These are phyloP conservation scores for Syngnathoides biaculeatus DNA, from an alignment of 2,113 vertebrate species.

Conservation along the genomic window DNA sequence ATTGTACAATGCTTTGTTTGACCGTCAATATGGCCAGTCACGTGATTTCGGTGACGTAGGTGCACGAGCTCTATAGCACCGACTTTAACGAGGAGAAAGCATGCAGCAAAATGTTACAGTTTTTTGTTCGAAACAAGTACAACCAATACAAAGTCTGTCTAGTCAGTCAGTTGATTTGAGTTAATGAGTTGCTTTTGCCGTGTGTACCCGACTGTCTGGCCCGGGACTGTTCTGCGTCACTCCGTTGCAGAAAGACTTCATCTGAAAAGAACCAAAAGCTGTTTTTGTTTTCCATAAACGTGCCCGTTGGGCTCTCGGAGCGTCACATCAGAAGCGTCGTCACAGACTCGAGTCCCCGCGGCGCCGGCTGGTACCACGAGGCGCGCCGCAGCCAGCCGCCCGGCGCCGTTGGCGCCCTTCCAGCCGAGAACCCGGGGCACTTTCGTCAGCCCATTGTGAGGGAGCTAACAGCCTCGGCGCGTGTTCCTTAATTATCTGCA, in stretches of 20 bases:
- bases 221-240: not conserved
- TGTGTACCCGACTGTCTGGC: too few species aligned
- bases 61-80: too few species aligned
- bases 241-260: conserved; percentile 43
- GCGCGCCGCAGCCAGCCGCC: not conserved
- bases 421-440: conserved; percentile 50
- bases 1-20: too few species aligned
- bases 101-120: too few species aligned
- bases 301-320: conserved; percentile 22
- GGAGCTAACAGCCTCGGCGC: conserved; percentile 48
- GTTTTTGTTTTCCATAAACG: conserved; percentile 40
- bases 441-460: conserved; percentile 52
- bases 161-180: not conserved
- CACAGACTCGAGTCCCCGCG: conserved; percentile 16
- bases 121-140: too few species aligned
- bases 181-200: not conserved
- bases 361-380: not conserved
- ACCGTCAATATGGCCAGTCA: too few species aligned
- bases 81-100: too few species aligned
- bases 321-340: conserved; percentile 38
- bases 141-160: not conserved
- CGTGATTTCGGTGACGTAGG: too few species aligned
- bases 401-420: conserved; percentile 32
- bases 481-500: conserved; percentile 71
- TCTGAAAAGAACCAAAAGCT: conserved; percentile 34